phyloP scores from a whole-genome alignment of 2,797 vertebrate genomes.

The Pristis pectinata region DNA sequence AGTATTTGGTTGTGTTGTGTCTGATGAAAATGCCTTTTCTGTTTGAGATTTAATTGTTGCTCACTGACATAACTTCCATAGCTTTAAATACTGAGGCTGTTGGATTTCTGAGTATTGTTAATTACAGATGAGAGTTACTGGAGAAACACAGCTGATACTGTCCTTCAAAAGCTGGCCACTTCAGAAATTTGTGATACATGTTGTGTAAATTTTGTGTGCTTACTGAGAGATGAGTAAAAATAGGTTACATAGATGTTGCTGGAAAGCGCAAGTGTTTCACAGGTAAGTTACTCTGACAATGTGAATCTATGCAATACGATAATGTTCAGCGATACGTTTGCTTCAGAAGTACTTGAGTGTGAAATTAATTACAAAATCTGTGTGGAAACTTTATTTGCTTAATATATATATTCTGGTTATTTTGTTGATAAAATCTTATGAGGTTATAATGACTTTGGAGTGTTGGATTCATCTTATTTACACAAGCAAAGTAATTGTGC shows the following conservation, averaged over 20 bases:
- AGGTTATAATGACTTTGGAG: neutral
- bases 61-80: neutral
- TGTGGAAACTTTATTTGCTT: neutral
- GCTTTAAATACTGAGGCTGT: neutral
- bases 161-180: neutral
- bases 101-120: neutral
- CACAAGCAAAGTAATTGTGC: neutral
- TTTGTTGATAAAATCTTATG: neutral
- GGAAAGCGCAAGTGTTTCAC: neutral
- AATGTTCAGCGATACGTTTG: neutral
- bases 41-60: neutral
- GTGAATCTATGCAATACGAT: neutral
- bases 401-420: neutral
- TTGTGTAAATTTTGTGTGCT: neutral
- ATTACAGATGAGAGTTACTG: neutral
- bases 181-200: neutral
- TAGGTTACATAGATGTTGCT: neutral
- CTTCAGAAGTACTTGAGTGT: neutral
- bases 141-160: slow-evolving; percentile 25
- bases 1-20: neutral
- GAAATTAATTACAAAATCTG: neutral
- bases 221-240: neutral
- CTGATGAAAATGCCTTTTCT: neutral
- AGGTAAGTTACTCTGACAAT: neutral
- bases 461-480: neutral